Evolutionary conservation across 2,888 invertebrate genomes (phyloP).

Genomic region (Pomacea canaliculata): DNA sequence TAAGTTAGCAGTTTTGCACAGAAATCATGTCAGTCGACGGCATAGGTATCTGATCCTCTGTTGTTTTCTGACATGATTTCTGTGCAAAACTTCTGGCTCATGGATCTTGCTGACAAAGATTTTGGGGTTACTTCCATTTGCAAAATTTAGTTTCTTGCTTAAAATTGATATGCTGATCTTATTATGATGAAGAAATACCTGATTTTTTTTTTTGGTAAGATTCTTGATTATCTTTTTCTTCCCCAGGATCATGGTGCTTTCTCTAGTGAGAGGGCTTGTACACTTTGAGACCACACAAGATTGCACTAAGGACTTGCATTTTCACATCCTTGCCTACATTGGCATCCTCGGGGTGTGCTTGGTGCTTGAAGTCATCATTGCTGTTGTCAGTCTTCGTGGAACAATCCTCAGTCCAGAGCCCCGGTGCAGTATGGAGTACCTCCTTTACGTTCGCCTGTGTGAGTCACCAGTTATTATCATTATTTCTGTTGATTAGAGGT

Average conservation of each 20-base stretch:
- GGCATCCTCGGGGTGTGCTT: slow-evolving; percentile 73
- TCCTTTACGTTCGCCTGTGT: slow-evolving; percentile 84
- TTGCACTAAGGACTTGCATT: slow-evolving; percentile 66
- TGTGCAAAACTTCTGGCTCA: too few species aligned
- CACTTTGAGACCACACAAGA: slow-evolving; percentile 71
- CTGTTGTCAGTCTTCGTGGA: slow-evolving; percentile 82
- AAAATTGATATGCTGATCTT: too few species aligned
- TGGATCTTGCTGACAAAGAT: too few species aligned
- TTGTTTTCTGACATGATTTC: too few species aligned
- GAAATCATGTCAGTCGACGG: too few species aligned
- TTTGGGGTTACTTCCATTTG: not conserved
- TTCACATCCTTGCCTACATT: slow-evolving; percentile 77
- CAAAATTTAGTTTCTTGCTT: not conserved
- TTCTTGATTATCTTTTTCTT: slow-evolving; percentile 31
- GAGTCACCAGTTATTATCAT: slow-evolving; percentile 56
- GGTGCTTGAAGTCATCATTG: slow-evolving; percentile 79
- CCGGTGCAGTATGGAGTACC: slow-evolving; percentile 82
- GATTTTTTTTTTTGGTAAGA: not conserved
- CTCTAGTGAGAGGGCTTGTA: slow-evolving; percentile 74
- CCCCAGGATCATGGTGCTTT: slow-evolving; percentile 76
- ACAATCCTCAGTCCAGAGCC: slow-evolving; percentile 83
- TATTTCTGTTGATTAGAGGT: not conserved
- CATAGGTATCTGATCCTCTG: too few species aligned
- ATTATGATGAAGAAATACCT: not conserved
- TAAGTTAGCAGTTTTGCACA: too few species aligned